Evolutionary conservation across 2,113 vertebrate genomes (phyloP).

Genomic region (Genyomyrus donnyi): DNA sequence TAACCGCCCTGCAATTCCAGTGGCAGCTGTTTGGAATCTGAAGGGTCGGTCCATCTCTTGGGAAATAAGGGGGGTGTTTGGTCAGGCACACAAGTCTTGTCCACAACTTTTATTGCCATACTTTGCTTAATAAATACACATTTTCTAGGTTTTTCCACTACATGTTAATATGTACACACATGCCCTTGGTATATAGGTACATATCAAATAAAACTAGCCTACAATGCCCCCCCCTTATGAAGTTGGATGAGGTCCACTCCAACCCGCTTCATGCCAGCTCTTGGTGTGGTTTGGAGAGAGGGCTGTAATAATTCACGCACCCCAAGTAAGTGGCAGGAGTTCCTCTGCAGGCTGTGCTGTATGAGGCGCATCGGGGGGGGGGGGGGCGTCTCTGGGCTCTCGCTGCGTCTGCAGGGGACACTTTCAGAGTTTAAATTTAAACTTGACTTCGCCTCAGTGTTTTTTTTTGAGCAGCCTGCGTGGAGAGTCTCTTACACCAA

Average conservation of each 20-base stretch:
- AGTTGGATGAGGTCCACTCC: not conserved
- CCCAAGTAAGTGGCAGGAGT: not conserved
- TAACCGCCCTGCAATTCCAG: not conserved
- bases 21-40: not conserved
- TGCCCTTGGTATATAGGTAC: not conserved
- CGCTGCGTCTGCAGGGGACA: not conserved
- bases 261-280: not conserved
- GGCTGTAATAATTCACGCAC: conserved; percentile 14
- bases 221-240: not conserved
- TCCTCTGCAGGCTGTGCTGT: conserved; percentile 4
- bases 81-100: not conserved
- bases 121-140: not conserved
- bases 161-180: not conserved
- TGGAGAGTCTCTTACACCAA: not conserved
- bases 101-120: not conserved
- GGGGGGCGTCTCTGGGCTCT: not conserved
- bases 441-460: not conserved
- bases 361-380: not conserved
- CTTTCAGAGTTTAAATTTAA: not conserved
- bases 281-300: not conserved
- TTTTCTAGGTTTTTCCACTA: not conserved
- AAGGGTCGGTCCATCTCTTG: not conserved
- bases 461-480: not conserved
- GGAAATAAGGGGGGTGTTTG: not conserved
- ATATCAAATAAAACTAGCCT: not conserved